These are phyloP conservation scores for Meteorus cinctellus DNA, from an alignment of 2,888 invertebrate genomes.

Conservation along the genomic window DNA sequence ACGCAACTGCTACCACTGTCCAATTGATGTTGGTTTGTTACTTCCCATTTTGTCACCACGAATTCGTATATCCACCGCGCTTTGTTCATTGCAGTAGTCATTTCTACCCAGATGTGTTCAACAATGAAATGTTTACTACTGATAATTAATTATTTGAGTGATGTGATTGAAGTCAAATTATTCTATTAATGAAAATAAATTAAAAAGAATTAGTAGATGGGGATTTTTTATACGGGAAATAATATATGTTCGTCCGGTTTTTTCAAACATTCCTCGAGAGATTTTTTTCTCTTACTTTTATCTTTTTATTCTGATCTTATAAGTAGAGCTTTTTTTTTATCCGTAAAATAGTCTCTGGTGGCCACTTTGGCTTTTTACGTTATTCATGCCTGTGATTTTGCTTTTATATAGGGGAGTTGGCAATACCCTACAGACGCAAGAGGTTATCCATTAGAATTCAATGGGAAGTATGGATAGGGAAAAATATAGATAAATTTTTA, in stretches of 20 bases:
- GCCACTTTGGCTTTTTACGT: conserved; percentile 3
- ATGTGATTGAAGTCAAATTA: neutral
- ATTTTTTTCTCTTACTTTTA: too few species aligned
- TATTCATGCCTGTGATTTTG: conserved; percentile 7
- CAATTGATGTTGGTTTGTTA: conserved; percentile 16
- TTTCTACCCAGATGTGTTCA: neutral
- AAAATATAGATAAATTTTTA: neutral
- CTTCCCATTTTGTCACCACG: neutral
- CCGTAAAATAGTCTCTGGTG: neutral
- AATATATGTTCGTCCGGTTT: neutral
- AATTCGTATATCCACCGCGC: neutral
- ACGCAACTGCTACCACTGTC: too few species aligned
- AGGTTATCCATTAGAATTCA: conserved; percentile 3
- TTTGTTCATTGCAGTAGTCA: neutral
- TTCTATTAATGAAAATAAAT: neutral
- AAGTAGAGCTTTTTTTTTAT: neutral
- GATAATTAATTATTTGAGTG: neutral
- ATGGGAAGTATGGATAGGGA: neutral
- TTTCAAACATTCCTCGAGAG: too few species aligned
- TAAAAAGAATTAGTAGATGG: neutral
- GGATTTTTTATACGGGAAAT: neutral
- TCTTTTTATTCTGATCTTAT: neutral
- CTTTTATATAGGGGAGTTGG: conserved; percentile 1
- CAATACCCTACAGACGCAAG: neutral
- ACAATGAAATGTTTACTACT: neutral